A percentile compares a stretch with the other conserved stretches of the same genome.
These are phyloP conservation scores for Unio pictorum DNA, from an alignment of 2,888 invertebrate species.

Conservation along the genomic window DNA sequence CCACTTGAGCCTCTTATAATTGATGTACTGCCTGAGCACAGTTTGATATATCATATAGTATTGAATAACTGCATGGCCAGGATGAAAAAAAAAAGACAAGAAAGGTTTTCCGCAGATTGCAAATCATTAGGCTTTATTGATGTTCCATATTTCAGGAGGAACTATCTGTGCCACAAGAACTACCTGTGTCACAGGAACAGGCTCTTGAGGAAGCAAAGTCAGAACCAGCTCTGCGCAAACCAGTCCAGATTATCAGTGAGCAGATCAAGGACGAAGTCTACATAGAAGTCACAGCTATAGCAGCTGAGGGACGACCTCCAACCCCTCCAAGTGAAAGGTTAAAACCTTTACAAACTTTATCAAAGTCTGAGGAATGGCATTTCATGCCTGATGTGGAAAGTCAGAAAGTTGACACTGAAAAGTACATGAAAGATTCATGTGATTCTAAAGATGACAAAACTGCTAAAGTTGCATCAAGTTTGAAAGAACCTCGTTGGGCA, in stretches of 20 bases:
- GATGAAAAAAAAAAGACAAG: too few species aligned
- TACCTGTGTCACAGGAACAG: too few species aligned
- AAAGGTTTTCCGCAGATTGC: too few species aligned
- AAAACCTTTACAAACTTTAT: constrained; percentile 28
- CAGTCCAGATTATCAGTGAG: constrained; percentile 12
- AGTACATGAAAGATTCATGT: constrained; percentile 8
- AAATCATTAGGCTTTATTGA: too few species aligned
- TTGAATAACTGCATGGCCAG: too few species aligned
- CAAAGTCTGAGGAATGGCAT: constrained; percentile 45
- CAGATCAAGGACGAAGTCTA: constrained; percentile 34
- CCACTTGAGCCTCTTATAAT: too few species aligned
- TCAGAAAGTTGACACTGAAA: constrained; percentile 13
- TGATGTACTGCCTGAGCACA: too few species aligned
- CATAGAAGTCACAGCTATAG: constrained; percentile 44
- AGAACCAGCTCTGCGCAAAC: too few species aligned
- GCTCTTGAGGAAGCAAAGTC: too few species aligned
- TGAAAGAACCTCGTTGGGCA: constrained; percentile 16
- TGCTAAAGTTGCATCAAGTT: background rate
- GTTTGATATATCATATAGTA: too few species aligned
- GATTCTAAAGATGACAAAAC: background rate
- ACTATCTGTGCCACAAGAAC: too few species aligned
- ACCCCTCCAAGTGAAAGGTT: constrained; percentile 24
- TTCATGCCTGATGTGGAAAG: constrained; percentile 36
- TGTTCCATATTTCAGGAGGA: too few species aligned
- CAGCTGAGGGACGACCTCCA: constrained; percentile 31